A percentile compares a stretch with the other conserved stretches of the same genome.
Conservation (phyloP, 1,140 invertebrate genomes). For the Oncopeltus fasciatus region DNA sequence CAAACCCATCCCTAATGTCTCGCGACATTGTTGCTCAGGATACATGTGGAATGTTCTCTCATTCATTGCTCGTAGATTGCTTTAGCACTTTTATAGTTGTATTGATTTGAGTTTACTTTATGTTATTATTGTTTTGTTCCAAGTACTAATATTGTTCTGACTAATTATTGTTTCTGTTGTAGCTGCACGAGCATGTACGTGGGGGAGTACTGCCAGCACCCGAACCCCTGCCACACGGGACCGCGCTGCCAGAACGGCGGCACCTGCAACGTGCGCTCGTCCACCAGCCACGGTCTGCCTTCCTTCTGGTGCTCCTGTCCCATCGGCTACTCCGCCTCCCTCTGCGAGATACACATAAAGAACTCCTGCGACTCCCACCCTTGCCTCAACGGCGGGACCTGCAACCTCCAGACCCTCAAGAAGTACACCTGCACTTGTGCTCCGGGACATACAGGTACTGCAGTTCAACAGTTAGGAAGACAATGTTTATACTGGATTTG, state of each 20-base stretch:
- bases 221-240: conserved; percentile 80
- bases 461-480: too few relatives aligned
- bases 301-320: conserved; percentile 76
- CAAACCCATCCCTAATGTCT: too few relatives aligned
- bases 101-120: background rate
- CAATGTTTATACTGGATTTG: too few relatives aligned
- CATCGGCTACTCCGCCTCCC: conserved; percentile 75
- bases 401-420: conserved; percentile 56
- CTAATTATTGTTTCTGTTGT: conserved; percentile 35
- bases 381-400: conserved; percentile 73
- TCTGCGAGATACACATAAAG: conserved; percentile 80
- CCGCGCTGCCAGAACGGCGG: conserved; percentile 84
- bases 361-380: conserved; percentile 82
- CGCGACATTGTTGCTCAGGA: too few relatives aligned
- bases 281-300: conserved; percentile 44
- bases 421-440: conserved; percentile 72
- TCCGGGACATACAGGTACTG: conserved; percentile 68
- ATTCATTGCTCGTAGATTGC: too few relatives aligned
- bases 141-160: background rate
- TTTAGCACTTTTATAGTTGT: too few relatives aligned
- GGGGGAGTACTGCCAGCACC: conserved; percentile 84
- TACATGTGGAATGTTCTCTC: too few relatives aligned
- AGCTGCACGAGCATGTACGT: conserved; percentile 83
- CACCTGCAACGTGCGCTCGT: conserved; percentile 64
- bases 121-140: background rate